Evolutionary conservation across 2,113 vertebrate species (phyloP).

Genomic region (Monopterus albus): DNA sequence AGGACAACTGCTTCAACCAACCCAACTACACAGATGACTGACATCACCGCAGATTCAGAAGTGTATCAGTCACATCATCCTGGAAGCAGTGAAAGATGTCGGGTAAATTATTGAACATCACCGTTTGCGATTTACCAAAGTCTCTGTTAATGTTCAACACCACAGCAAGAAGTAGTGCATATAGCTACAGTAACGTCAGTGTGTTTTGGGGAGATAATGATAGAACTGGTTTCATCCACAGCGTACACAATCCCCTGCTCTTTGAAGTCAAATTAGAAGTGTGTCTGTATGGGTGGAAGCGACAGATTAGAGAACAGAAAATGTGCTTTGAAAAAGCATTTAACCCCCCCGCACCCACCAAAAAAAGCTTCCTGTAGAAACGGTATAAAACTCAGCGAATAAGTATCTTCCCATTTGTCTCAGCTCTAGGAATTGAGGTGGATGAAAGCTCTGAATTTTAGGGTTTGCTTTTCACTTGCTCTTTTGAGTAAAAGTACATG

Average conservation of each 20-base stretch:
- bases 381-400: slow-evolving; percentile 44
- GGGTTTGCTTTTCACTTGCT: slow-evolving; percentile 39
- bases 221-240: slow-evolving; percentile 48
- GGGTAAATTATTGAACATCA: slow-evolving; percentile 25
- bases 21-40: slow-evolving; percentile 10
- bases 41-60: slow-evolving; percentile 4
- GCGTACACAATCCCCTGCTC: slow-evolving; percentile 33
- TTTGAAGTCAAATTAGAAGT: slow-evolving; percentile 73
- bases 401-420: slow-evolving; percentile 56
- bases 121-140: slow-evolving; percentile 19
- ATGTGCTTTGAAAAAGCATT: slow-evolving; percentile 41
- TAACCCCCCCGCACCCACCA: slow-evolving; percentile 6
- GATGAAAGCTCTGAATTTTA: slow-evolving; percentile 36
- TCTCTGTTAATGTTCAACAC: background rate
- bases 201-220: slow-evolving; percentile 67
- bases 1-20: slow-evolving; percentile 21
- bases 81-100: background rate
- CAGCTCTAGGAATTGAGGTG: slow-evolving; percentile 49
- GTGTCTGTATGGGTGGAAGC: slow-evolving; percentile 57
- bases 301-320: slow-evolving; percentile 56
- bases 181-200: background rate
- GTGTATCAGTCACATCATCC: slow-evolving; percentile 1
- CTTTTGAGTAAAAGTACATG: slow-evolving; percentile 58
- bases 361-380: slow-evolving; percentile 45
- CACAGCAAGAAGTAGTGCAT: slow-evolving; percentile 10